Base-by-base conservation (phyloP, 1,140 invertebrate species). In the Euura saliciscinereae region DNA sequence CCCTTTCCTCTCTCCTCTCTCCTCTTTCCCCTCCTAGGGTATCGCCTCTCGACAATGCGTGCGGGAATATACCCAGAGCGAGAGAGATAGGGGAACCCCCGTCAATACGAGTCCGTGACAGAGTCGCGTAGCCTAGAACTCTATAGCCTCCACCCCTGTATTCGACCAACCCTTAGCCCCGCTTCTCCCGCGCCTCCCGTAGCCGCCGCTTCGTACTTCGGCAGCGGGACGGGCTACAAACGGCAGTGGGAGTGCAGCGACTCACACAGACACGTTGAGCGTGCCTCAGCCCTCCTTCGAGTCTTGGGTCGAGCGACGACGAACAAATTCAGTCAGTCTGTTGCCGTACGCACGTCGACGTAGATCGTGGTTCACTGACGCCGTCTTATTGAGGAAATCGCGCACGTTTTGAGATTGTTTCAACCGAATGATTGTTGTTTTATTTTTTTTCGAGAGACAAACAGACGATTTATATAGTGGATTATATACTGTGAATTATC, bases 261-360 rank as follows among this genome's bases (percentile, higher is more conserved):
- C 51, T 59, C 51, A 11, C 46, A 7, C 46, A 28, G 28, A 28
- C 28, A 28, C 28, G 28, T 28, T 28, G 28, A 28, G 51, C 51
- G 6, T 11, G 3, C 8, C 28, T 28, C 28, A 28, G 28, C 28
- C 28, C 28, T n/a, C 13, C 51, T n/a, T 59, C 51, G 51, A 59
- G 5, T 59, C 51, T 59, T 59, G 8, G 51, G 51, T 59, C 51
- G 51, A 59, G 10, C 51, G 51, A 59, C 51, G 51, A 59, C 51
- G 8, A n/a, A 11, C 51, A 59, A 59, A 59, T 8, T 59, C 28
- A 28, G 28, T 59, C 51, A 59, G 51, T 59, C 51, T 59, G 51
- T 59, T 59, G 51, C 51, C 51, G 51, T n/a, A 59, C 51, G 51
- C 51, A 59, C 51, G 51, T n/a, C 51, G 51, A 59, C 51, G 51